Conservation (phyloP, 2,888 invertebrate genomes). For the Patella depressa region DNA sequence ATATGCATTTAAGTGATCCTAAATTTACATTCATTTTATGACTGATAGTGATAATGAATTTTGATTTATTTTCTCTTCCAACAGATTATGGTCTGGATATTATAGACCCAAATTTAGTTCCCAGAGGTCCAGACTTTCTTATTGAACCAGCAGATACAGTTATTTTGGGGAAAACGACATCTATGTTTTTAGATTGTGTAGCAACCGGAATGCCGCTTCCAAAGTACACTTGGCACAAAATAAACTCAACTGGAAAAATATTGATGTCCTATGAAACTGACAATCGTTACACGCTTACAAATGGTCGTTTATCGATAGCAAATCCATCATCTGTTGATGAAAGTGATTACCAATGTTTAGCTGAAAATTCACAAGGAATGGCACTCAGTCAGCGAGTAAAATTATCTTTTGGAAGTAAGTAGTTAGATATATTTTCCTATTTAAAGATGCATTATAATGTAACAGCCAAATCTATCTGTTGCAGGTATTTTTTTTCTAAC, state of each 20-base stretch:
- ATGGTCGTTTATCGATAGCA: slow-evolving; percentile 61
- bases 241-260: slow-evolving; percentile 5
- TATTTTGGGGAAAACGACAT: slow-evolving; percentile 35
- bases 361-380: slow-evolving; percentile 56
- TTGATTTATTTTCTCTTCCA: slow-evolving; percentile 14
- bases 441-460: no score
- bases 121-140: slow-evolving; percentile 42
- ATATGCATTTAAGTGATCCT: no score
- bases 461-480: no score
- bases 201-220: slow-evolving; percentile 52
- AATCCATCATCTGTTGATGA: slow-evolving; percentile 50
- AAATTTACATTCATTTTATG: no score
- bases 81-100: slow-evolving; percentile 45
- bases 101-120: slow-evolving; percentile 32
- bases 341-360: slow-evolving; percentile 62
- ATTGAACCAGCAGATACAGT: slow-evolving; percentile 39
- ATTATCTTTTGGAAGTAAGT: slow-evolving; percentile 64
- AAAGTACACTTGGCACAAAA: slow-evolving; percentile 48
- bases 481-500: no score
- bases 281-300: slow-evolving; percentile 55
- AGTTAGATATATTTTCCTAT: not conserved
- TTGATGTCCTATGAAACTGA: slow-evolving; percentile 20
- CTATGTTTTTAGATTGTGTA: slow-evolving; percentile 45
- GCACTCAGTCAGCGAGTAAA: slow-evolving; percentile 49
- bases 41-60: not conserved